Evolutionary conservation across 2,888 invertebrate species (phyloP), one percentile per base, ranked within the genome.

Genomic region (Marronus borbonicus): DNA sequence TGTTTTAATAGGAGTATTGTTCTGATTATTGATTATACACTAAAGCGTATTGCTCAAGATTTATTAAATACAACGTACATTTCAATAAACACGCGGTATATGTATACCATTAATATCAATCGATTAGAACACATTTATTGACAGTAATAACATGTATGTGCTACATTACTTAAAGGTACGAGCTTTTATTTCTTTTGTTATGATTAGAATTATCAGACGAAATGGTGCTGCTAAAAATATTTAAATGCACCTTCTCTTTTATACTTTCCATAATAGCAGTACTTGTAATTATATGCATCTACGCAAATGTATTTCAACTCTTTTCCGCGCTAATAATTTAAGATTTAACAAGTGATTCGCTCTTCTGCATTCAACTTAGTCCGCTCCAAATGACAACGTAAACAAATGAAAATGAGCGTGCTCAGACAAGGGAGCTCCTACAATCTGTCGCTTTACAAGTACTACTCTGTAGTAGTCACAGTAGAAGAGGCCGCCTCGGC

Each of bases 341-440:
- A 80, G 80, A 81, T 80, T 80, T 78, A 81, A 80, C 77, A 76
- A 79, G 81, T 60, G 78, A 76, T 70, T 70, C 70, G 24, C 70
- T 70, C 70, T 69, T 55, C 70, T 52, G 50, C 49, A 68, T 68
- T 68, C 68, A 68, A 70, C 70, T 55, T 70, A 70, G 70, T 70
- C 58, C 28, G 76, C 77, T 81, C 80, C 74, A 52, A 55, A 75
- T 55, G 66, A 60, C 76, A 64, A 66, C 68, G 79, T 79, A 79
- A 80, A 80, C 82, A 83, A 84, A 85, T 81, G 84, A 83, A 82
- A 81, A 83, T 82, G 83, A 84, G 85, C 85, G 83, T 85, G 86
- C 84, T 84, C 84, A 83, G 82, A 86, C 86, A 86, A 86, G 85
- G 84, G 86, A 85, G 84, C 85, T 55, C 70, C 83, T 84, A 83